Base-by-base conservation (phyloP, 1,140 invertebrate species). In the Drosophila bocqueti region DNA sequence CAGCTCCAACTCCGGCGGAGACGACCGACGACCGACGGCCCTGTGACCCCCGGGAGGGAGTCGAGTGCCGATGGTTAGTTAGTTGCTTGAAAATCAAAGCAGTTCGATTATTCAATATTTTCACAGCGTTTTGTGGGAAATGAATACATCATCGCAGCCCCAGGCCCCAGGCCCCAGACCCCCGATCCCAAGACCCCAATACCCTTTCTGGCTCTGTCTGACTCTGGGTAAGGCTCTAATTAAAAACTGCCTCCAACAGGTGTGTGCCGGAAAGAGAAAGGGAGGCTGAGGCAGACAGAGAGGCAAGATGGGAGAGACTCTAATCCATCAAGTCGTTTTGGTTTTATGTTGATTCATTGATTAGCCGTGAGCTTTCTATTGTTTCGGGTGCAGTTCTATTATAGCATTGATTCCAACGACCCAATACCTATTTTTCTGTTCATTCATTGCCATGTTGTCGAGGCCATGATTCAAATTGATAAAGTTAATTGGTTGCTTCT, bases 21-120 rank as follows among this genome's bases (percentile, higher is more conserved):
- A 26, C 26, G 26, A 24, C 24, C 24, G 34, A 11, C 11, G 11
- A 4, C 34, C 10, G 34, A 36, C 34, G 34, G 11, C 34, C 45
- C 46, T 26, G 29, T 52, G 29, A 29, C 29, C 34, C 31, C 38
- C 47, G 63, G 60, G 46, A 59, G 49, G 47, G 4, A 46, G 18
- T 10, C 31, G 13, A 21, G 34, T 40, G 47, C 13, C 21, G 21
- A 24, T 58, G 52, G 47, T 60, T 73, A 69, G 65, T 55, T 69
- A 65, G 58, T 79, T 60, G 31, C 61, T 49, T 15, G 43, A 71
- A 76, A 71, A 71, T 43, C 57, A 49, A 59, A 57, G 54, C 63
- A 71, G 60, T 67, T 73, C 61, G 79, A 87, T 90, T 79, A 90
- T 89, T 89, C 78, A 89, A 86, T 85, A 72, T 75, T 81, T 85